These are phyloP conservation scores for Lasioglossum pauxillum DNA, from an alignment of 2,888 invertebrate species.

Conservation along the genomic window DNA sequence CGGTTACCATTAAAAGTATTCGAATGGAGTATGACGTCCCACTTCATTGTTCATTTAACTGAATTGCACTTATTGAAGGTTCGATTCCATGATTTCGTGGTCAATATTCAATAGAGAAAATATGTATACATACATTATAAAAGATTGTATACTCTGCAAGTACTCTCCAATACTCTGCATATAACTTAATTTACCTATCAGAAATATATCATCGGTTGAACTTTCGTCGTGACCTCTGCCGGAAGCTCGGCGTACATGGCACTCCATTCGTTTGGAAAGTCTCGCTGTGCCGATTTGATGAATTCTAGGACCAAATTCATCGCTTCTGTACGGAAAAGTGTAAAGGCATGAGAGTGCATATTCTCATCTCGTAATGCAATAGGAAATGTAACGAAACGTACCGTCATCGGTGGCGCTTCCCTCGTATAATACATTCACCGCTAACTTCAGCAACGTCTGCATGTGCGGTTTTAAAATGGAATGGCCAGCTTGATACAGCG, in stretches of 20 bases:
- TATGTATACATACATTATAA: slow-evolving; percentile 18
- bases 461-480: slow-evolving; percentile 86
- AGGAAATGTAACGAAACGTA: slow-evolving; percentile 71
- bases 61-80: slow-evolving; percentile 28
- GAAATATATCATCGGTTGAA: slow-evolving; percentile 55
- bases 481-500: slow-evolving; percentile 88
- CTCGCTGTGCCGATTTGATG: slow-evolving; percentile 86
- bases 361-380: neutral
- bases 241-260: slow-evolving; percentile 61
- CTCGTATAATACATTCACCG: slow-evolving; percentile 86
- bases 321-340: slow-evolving; percentile 83
- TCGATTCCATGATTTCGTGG: slow-evolving; percentile 1
- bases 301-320: slow-evolving; percentile 85
- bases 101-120: slow-evolving; percentile 14
- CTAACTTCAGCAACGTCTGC: slow-evolving; percentile 86
- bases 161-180: neutral
- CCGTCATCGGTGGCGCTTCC: slow-evolving; percentile 86
- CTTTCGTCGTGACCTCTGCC: slow-evolving; percentile 56
- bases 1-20: neutral
- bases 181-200: slow-evolving; percentile 26
- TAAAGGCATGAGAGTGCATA: neutral
- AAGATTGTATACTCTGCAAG: neutral
- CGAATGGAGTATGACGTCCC: neutral
- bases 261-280: slow-evolving; percentile 87
- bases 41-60: slow-evolving; percentile 17